These are phyloP conservation scores for Lasiurus borealis DNA, from an alignment of 2,113 vertebrate genomes.

Conservation along the genomic window DNA sequence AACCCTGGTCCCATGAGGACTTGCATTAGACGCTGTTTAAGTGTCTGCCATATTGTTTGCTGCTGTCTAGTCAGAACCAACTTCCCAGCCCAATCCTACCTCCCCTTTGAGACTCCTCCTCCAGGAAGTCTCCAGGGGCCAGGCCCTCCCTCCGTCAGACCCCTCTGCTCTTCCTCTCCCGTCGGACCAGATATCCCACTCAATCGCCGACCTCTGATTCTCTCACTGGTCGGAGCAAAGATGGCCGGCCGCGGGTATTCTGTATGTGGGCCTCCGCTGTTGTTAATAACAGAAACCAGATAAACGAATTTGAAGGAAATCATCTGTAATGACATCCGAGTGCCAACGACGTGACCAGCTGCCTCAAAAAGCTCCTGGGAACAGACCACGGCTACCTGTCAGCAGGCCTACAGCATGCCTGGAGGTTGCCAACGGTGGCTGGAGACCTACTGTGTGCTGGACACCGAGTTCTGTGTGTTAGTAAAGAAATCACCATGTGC, in stretches of 20 bases:
- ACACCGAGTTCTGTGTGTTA: background rate
- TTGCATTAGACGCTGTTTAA: background rate
- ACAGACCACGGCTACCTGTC: background rate
- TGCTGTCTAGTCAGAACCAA: background rate
- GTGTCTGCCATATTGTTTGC: background rate
- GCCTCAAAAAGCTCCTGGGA: background rate
- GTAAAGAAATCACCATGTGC: background rate
- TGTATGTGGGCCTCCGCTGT: background rate
- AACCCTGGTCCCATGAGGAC: rapidly evolving
- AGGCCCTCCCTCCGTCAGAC: background rate
- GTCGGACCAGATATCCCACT: background rate
- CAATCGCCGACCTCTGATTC: background rate
- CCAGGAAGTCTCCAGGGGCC: background rate
- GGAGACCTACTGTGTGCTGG: background rate
- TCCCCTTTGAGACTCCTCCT: background rate
- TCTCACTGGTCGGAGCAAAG: background rate
- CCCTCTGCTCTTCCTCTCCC: background rate
- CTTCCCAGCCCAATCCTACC: background rate
- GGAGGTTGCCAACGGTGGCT: rapidly evolving
- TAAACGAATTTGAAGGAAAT: background rate
- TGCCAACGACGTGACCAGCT: background rate
- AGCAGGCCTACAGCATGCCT: background rate
- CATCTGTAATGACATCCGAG: background rate
- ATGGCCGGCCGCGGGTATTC: rapidly evolving
- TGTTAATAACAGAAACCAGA: background rate